Evolutionary conservation across 2,113 vertebrate genomes (phyloP).

Genomic region (Stomatorhinus ivindoensis): DNA sequence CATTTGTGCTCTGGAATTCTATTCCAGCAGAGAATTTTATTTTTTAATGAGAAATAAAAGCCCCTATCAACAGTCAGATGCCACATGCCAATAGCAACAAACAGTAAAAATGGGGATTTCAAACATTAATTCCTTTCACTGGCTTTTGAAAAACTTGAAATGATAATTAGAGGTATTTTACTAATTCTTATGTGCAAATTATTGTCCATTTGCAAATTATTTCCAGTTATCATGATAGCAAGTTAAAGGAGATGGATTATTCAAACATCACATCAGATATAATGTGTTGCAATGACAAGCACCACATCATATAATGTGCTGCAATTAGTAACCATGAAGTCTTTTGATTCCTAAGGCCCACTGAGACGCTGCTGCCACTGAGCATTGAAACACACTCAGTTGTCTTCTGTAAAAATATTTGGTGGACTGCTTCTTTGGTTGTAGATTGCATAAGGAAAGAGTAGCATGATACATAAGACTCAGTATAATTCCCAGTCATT

Average conservation of each 20-base stretch:
- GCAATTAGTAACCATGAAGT: not conserved
- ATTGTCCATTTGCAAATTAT: too few relatives aligned
- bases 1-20: not conserved
- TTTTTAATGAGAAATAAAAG: not conserved
- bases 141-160: not conserved
- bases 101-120: not conserved
- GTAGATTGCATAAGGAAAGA: slow-evolving; percentile 49
- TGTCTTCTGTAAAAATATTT: slow-evolving; percentile 49
- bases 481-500: slow-evolving; percentile 49
- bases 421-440: not conserved
- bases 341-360: not conserved
- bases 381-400: slow-evolving; percentile 30
- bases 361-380: not conserved
- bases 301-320: not conserved
- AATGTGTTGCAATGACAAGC: not conserved
- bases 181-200: not conserved
- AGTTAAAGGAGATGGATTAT: not conserved
- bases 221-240: not conserved
- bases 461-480: slow-evolving; percentile 49
- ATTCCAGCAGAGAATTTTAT: not conserved
- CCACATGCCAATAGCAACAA: not conserved
- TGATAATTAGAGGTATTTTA: not conserved
- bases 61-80: not conserved
- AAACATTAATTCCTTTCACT: not conserved
- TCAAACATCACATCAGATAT: not conserved